Base-by-base conservation (phyloP, 2,797 vertebrate genomes). In the Ctenopoma kingsleyae region DNA sequence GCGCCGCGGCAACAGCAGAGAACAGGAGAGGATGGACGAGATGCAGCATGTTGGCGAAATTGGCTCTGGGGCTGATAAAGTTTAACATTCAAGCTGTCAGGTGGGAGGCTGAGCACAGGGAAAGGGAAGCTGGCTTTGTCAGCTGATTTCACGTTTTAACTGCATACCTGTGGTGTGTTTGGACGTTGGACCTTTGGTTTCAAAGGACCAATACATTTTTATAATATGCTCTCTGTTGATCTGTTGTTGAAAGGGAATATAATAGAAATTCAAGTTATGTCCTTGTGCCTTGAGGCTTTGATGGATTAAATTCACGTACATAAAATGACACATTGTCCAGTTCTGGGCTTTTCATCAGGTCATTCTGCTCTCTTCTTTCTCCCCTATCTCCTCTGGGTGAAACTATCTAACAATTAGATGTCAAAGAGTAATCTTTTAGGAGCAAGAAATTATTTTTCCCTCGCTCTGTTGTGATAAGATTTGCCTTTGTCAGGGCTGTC, bases 71-170 rank as follows among this genome's bases (percentile, higher is more conserved):
- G 64, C 69, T 67, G 78, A 68, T 84, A 69, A 76, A 83, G 71
- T 81, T 69, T 25, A 25, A 66, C 32, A 46, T 52, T 76, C 10
- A 25, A 47, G 60, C 70, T 68, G 80, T 78, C 80, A 78, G 74
- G 55, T 74, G 54, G 76, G 67, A 80, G 74, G 77, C 52, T 60
- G 79, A 68, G 46, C 4, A 3, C 54, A 66, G 62, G 2, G 30
- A 49, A 60, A 51, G 41, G n/a, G 65, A 49, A 65, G 78, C 67
- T 12, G 17, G 73, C 74, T 81, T 75, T 75, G 76, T 87, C 83
- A 84, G 81, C 74, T 27, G 1, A 61, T 88, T 79, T 52, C 36
- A 56, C 46, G 67, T 75, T 43, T 73, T 67, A 75, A 72, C 59
- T 65, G 68, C 53, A 75, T 41, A 65, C 27, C 30, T 67, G 63